Percentiles rank a stretch among this genome's conserved stretches.
phyloP scores from a whole-genome alignment of 2,888 invertebrate species.

The Microplitis deprimator region DNA sequence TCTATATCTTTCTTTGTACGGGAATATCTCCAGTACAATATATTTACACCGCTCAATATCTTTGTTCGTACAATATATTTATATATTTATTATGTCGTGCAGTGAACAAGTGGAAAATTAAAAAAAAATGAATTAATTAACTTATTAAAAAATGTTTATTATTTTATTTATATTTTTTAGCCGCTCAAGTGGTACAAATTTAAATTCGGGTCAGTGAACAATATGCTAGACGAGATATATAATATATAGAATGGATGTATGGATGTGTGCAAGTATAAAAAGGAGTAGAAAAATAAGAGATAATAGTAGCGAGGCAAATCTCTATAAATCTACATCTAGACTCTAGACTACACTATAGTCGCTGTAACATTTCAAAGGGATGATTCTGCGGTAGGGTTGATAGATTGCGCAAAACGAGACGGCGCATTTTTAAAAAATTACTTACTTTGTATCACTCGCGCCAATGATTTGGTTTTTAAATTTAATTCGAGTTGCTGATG shows the following conservation, averaged over 20 bases:
- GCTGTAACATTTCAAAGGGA: conserved; percentile 9
- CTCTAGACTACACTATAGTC: too few species aligned
- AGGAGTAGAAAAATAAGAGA: conserved; percentile 14
- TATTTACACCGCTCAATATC: background rate
- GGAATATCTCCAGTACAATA: background rate
- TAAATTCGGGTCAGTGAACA: conserved; percentile 55
- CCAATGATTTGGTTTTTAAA: conserved; percentile 26
- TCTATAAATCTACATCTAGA: too few species aligned
- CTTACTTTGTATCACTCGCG: conserved; percentile 31
- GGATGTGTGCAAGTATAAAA: conserved; percentile 6
- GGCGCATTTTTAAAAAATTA: conserved; percentile 50
- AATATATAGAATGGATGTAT: conserved; percentile 2
- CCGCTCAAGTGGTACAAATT: conserved; percentile 52
- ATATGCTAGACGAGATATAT: conserved; percentile 45
- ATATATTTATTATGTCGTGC: background rate
- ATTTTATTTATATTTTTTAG: conserved; percentile 35
- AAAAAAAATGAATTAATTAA: background rate
- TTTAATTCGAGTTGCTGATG: conserved; percentile 18
- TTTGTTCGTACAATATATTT: background rate
- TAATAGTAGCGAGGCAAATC: conserved; percentile 40
- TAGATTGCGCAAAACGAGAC: conserved; percentile 42
- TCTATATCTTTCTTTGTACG: background rate
- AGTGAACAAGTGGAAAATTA: background rate
- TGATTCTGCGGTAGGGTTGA: conserved; percentile 10
- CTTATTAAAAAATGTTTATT: background rate